Percentiles rank a stretch among this genome's conserved stretches.
Conservation (phyloP, 2,888 invertebrate species). For the Aphodius granarius region DNA sequence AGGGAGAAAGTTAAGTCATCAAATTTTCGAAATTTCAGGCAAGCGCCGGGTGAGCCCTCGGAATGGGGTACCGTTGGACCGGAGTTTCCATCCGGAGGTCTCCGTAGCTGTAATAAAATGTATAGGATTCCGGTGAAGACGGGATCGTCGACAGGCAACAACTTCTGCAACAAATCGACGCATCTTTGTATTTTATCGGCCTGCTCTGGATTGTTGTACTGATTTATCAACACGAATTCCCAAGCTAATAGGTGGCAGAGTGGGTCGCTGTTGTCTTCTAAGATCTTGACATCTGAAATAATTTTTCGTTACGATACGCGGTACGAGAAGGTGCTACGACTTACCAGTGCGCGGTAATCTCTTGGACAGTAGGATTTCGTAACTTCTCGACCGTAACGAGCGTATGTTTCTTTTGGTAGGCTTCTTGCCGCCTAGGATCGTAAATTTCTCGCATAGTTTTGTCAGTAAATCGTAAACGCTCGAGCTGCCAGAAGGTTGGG, state of each 20-base stretch:
- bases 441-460: conserved; percentile 45
- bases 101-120: conserved; percentile 33
- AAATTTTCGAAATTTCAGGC: conserved; percentile 17
- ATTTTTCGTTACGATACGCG: not conserved
- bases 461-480: conserved; percentile 45
- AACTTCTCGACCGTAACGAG: conserved; percentile 43
- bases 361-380: conserved; percentile 42
- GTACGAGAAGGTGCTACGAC: not conserved
- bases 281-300: conserved; percentile 26
- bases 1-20: conserved; percentile 19
- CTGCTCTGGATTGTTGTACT: conserved; percentile 40
- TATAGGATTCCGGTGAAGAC: conserved; percentile 28
- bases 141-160: conserved; percentile 25
- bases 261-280: conserved; percentile 43
- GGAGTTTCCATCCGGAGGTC: conserved; percentile 21
- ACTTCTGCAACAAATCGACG: conserved; percentile 34
- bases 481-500: not conserved
- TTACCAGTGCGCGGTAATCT: conserved; percentile 23
- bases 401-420: conserved; percentile 32
- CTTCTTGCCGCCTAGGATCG: conserved; percentile 20
- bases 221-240: conserved; percentile 44
- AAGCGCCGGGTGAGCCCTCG: not conserved
- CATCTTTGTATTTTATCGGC: conserved; percentile 40
- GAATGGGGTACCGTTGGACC: conserved; percentile 13
- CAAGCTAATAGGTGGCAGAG: conserved; percentile 45